Evolutionary conservation across 2,888 invertebrate genomes (phyloP), one percentile per base, ranked within the genome.

Genomic region (Parthenolecanium corni): DNA sequence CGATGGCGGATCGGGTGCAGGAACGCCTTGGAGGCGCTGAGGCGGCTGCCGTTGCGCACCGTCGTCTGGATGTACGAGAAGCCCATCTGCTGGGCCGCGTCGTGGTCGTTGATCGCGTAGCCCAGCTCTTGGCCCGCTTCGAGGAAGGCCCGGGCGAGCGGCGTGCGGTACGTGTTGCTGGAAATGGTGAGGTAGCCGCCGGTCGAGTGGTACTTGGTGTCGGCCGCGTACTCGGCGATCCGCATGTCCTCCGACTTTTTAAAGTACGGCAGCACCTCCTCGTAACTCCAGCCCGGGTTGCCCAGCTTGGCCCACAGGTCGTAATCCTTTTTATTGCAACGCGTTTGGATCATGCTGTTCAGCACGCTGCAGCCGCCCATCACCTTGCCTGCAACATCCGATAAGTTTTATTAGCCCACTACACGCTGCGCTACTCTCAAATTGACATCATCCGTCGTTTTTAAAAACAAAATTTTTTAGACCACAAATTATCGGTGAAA

Each of bases 351-450:
- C 88, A 91, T 88, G 68, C 83, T 83, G 71, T 90, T 89, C 12
- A 89, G 75, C 0, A 85, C 82, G 66, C 85, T 85, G 11, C 83
- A 83, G 1, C 91, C 91, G 6, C 91, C 91, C 70, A 91, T 78
- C 0, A 86, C 85, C 72, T 85, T 87, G 3, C 89, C 90, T 52
- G 31, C 73, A 21, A 49, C 5, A 16, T 20, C 3, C 14, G 4
- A 6, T 49, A 18, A 6, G 14, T 3, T 44, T 44, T 44, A 14
- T 44, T 31, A 31, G 31, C n/a, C n/a, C n/a, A n/a, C n/a, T n/a
- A n/a, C n/a, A n/a, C n/a, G n/a, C n/a, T n/a, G n/a, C n/a, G n/a
- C n/a, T n/a, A n/a, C n/a, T n/a, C n/a, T n/a, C n/a, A n/a, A n/a
- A n/a, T n/a, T n/a, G n/a, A n/a, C n/a, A n/a, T n/a, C n/a, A n/a